Percentiles rank a stretch among this genome's conserved stretches.
Evolutionary conservation across 2,113 vertebrate genomes (phyloP).

Genomic region (Onychostoma macrolepis): DNA sequence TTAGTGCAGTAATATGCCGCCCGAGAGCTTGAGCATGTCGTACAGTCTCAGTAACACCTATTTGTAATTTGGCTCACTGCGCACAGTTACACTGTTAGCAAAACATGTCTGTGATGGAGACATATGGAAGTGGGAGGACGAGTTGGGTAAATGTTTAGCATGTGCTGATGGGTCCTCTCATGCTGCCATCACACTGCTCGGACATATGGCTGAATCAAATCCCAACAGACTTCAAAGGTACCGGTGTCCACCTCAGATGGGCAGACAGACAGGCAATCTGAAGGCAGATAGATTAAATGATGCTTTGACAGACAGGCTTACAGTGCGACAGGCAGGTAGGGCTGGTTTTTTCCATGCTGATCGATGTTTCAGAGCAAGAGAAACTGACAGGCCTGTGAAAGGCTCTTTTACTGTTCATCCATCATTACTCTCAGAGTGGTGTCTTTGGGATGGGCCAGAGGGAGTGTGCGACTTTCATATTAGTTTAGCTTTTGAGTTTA

Average conservation of each 20-base stretch:
- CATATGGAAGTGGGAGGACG: slow-evolving; percentile 39
- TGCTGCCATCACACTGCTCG: not conserved
- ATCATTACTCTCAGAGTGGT: slow-evolving; percentile 61
- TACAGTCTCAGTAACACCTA: slow-evolving; percentile 28
- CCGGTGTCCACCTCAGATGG: not conserved
- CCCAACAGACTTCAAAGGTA: not conserved
- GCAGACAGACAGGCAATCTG: slow-evolving; percentile 13
- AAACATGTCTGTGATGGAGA: slow-evolving; percentile 11
- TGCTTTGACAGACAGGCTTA: slow-evolving; percentile 2
- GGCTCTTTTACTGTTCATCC: slow-evolving; percentile 63
- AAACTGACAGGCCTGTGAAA: slow-evolving; percentile 62
- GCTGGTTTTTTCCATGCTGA: slow-evolving; percentile 60
- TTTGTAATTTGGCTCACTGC: slow-evolving; percentile 32
- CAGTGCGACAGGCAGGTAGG: not conserved
- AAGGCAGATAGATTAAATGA: slow-evolving; percentile 15
- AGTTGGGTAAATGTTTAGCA: slow-evolving; percentile 22
- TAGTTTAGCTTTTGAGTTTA: slow-evolving; percentile 10
- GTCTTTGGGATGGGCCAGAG: slow-evolving; percentile 20
- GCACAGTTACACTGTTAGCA: not conserved
- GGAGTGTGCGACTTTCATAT: slow-evolving; percentile 21
- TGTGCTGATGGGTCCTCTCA: not conserved
- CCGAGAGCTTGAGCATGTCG: not conserved
- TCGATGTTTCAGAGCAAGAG: slow-evolving; percentile 55
- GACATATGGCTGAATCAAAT: slow-evolving; percentile 25
- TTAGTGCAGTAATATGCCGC: not conserved